Evolutionary conservation across 2,797 vertebrate genomes (phyloP).

Genomic region (Falco naumanni): DNA sequence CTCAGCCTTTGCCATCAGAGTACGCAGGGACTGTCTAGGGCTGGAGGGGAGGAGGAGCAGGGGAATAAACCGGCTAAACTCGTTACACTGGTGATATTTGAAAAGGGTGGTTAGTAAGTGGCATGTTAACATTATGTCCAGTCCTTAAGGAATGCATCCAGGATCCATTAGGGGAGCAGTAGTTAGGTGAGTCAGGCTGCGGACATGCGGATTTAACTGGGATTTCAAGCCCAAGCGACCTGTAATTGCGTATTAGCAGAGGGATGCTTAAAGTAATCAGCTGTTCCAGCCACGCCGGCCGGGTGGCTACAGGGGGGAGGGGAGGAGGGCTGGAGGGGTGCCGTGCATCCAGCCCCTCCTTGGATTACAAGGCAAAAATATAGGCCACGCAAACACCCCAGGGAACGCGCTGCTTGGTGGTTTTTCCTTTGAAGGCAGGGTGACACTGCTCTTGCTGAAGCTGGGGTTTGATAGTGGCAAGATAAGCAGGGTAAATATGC

Average conservation of each 20-base stretch:
- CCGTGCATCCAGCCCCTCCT: slow-evolving; percentile 22
- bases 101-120: not conserved
- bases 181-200: slow-evolving; percentile 10
- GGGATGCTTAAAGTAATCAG: slow-evolving; percentile 55
- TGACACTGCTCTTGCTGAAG: slow-evolving; percentile 41
- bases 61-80: not conserved
- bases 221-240: slow-evolving; percentile 43
- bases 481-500: slow-evolving; percentile 60
- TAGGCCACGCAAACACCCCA: not conserved
- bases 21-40: accelerated
- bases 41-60: not conserved
- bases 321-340: slow-evolving; percentile 38
- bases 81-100: not conserved
- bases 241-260: slow-evolving; percentile 39
- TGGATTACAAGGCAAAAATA: slow-evolving; percentile 29
- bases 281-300: slow-evolving; percentile 27
- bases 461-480: not conserved
- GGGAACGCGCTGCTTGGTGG: not conserved
- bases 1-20: not conserved
- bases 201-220: slow-evolving; percentile 38
- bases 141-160: slow-evolving; percentile 39
- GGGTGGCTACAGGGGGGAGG: not conserved
- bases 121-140: not conserved
- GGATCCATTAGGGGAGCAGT: slow-evolving; percentile 8
- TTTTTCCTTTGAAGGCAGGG: slow-evolving; percentile 40